Percentiles rank a stretch among this genome's conserved stretches.
Conservation (phyloP, 1,140 invertebrate genomes). For the Papilio polyxenes region DNA sequence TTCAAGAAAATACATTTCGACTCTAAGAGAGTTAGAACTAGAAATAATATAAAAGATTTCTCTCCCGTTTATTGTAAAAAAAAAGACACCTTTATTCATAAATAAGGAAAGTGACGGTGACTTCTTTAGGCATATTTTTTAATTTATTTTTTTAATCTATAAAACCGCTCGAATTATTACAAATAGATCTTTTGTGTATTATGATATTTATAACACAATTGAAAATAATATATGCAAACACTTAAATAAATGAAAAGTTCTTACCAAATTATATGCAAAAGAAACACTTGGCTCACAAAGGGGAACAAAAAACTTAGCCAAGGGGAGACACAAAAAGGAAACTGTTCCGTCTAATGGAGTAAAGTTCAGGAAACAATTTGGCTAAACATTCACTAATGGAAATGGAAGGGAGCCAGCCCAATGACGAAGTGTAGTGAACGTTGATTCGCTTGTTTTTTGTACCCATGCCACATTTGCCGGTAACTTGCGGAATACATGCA, state of each 20-base stretch:
- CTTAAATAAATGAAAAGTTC: constrained; percentile 22
- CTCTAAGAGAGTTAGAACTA: not conserved
- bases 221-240: not conserved
- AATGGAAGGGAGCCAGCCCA: constrained; percentile 74
- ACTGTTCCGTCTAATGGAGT: constrained; percentile 64
- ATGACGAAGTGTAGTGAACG: constrained; percentile 47
- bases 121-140: too few species aligned
- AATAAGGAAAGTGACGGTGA: too few species aligned
- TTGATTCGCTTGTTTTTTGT: constrained; percentile 69
- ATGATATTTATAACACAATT: not conserved
- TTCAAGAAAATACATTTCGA: not conserved
- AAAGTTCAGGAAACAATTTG: constrained; percentile 77
- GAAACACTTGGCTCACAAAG: constrained; percentile 62
- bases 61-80: too few species aligned
- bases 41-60: not conserved
- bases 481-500: constrained; percentile 56
- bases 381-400: constrained; percentile 79
- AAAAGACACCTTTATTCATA: too few species aligned
- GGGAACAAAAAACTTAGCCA: constrained; percentile 67
- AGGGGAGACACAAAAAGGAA: constrained; percentile 73
- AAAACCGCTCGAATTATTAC: too few species aligned
- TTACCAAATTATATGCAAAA: constrained; percentile 47
- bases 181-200: too few species aligned
- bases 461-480: constrained; percentile 60
- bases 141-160: too few species aligned